phyloP scores from a whole-genome alignment of 2,888 invertebrate genomes.

The Geophilus truncorum region DNA sequence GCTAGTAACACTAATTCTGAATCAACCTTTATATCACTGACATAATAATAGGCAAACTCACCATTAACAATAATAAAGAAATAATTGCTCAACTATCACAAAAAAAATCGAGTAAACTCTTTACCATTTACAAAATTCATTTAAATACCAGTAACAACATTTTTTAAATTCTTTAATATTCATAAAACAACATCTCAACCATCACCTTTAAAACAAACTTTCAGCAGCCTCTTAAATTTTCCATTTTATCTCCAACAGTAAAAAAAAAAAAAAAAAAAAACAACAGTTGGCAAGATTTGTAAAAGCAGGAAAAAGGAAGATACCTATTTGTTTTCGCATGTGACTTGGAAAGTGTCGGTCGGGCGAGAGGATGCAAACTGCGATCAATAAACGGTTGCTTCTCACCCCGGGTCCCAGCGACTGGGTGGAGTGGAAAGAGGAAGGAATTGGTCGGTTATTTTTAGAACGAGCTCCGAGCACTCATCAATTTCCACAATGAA shows the following conservation, averaged over 20 bases:
- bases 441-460: neutral
- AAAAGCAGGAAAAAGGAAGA: neutral
- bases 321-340: neutral
- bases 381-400: neutral
- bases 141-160: no score
- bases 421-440: neutral
- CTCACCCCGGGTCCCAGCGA: neutral
- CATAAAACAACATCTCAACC: no score
- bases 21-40: no score
- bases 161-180: no score
- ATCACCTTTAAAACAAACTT: no score
- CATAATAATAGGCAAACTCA: no score
- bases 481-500: neutral
- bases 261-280: neutral
- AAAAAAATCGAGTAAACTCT: no score
- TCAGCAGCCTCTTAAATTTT: neutral
- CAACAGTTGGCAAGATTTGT: neutral
- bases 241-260: neutral
- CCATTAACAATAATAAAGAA: no score
- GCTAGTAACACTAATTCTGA: no score
- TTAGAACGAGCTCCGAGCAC: neutral
- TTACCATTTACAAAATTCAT: no score
- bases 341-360: neutral
- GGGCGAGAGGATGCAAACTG: neutral
- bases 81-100: no score